Base-by-base conservation (phyloP, 2,113 vertebrate species). In the Phyllostomus discolor region DNA sequence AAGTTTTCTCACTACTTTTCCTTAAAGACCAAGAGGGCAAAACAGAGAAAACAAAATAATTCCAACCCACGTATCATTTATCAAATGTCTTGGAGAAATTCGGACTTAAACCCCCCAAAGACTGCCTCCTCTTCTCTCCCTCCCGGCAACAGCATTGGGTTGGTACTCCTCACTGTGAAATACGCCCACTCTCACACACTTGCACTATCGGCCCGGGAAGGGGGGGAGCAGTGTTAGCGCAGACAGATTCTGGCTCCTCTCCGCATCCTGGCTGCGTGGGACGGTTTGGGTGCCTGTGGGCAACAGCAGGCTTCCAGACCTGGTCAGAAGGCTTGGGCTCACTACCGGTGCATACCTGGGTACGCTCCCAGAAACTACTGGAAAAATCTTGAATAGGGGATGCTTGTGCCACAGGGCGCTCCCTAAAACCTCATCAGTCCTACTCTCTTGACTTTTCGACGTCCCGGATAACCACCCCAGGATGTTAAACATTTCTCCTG, bases 81-180 rank as follows among this genome's bases (percentile, higher is more conserved):
- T 94, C 86, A 96, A 59, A 94, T 57, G 16, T 86, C 75, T 50
- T 69, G 20, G 62, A 83, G 85, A 88, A 91, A 76, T 92, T 94
- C 78, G 90, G 78, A 64, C 46, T 70, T 50, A 64, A 91, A 79
- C 31, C 28, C 14, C 28, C n/a, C 9, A 46, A 88, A 52, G 26
- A 62, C 38, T 66, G 12, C 24, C 31, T 69, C 14, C 76, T 57
- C 9, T 8, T 7, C 24, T 76, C 57, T 38, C 19, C 50, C 22
- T 79, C 43, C 35, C 19, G n/a, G 46, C 9, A 86, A 43, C 33
- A 73, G 88, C 35, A 12, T 62, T 31, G n/a, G 33, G 81, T 26
- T 12, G 50, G 54, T 64, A 88, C 20, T 76, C 35, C 85, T 24
- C 19, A 7, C 33, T 1, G 16, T 4, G 33, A 64, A 69, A 57